phyloP scores from a whole-genome alignment of 1,140 invertebrate species.

The Pogonomyrmex barbatus region DNA sequence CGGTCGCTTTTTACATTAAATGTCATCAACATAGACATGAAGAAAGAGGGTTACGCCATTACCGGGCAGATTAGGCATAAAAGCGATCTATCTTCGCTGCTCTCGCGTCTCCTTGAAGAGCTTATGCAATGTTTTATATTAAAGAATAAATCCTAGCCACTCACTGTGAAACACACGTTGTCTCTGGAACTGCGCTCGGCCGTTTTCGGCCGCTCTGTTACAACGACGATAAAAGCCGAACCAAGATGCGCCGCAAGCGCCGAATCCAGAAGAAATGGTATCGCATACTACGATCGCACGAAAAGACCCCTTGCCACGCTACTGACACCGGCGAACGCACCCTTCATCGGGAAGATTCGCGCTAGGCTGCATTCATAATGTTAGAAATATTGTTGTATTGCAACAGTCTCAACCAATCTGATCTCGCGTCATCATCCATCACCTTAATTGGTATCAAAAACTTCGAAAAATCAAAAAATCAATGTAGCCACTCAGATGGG shows the following conservation, averaged over 20 bases:
- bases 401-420: not conserved
- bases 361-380: not conserved
- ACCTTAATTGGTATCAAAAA: not conserved
- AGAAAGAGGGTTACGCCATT: not conserved
- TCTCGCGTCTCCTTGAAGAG: not conserved
- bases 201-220: constrained; percentile 1
- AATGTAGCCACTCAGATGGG: not conserved
- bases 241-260: not conserved
- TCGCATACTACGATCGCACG: not conserved
- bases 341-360: not conserved
- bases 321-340: constrained; percentile 4
- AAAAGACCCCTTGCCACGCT: constrained; percentile 9
- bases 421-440: not conserved
- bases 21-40: not conserved
- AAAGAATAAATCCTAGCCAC: constrained; percentile 18
- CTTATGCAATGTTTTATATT: constrained; percentile 46
- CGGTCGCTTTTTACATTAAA: not conserved
- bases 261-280: not conserved
- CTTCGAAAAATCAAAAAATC: not conserved
- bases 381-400: not conserved
- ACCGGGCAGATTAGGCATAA: too few species aligned
- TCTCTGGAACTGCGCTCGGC: not conserved
- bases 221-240: not conserved
- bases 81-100: not conserved
- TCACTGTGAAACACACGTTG: constrained; percentile 5